Evolutionary conservation across 2,113 vertebrate species (phyloP).

Genomic region (Arenaria interpres): DNA sequence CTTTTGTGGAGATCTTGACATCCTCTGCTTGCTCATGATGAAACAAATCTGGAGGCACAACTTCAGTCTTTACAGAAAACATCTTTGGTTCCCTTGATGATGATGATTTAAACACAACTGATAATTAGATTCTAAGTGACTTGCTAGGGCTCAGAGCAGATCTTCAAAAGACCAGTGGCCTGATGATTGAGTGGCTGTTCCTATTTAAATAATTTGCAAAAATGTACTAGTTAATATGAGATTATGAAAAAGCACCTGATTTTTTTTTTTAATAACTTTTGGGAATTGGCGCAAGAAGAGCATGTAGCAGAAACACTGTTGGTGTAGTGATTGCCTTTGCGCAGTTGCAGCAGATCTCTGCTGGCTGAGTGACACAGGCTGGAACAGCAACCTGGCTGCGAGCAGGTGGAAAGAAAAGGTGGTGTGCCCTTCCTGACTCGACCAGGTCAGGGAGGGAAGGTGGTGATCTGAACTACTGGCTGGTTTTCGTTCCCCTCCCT

Average conservation of each 20-base stretch:
- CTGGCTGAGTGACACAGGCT: background rate
- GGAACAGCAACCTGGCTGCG: background rate
- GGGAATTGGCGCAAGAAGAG: background rate
- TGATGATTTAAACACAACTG: background rate
- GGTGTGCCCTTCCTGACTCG: background rate
- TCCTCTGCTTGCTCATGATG: background rate
- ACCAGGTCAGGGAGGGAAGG: background rate
- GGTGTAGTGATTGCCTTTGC: background rate
- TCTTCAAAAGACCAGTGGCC: background rate
- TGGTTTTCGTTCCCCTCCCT: background rate
- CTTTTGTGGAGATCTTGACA: constrained; percentile 6
- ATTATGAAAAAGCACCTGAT: background rate
- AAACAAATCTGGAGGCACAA: constrained; percentile 44
- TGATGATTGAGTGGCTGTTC: background rate
- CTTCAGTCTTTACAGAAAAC: background rate
- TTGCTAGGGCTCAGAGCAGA: background rate
- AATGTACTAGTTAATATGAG: background rate
- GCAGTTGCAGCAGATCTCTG: background rate
- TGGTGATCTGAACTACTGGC: background rate
- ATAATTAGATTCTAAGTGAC: background rate
- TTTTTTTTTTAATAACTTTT: background rate
- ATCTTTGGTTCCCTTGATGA: background rate
- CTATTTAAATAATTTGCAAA: background rate
- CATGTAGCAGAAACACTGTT: fast-evolving
- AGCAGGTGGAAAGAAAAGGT: background rate